Evolutionary conservation across 2,888 invertebrate genomes (phyloP).

Genomic region (Archips xylosteana): DNA sequence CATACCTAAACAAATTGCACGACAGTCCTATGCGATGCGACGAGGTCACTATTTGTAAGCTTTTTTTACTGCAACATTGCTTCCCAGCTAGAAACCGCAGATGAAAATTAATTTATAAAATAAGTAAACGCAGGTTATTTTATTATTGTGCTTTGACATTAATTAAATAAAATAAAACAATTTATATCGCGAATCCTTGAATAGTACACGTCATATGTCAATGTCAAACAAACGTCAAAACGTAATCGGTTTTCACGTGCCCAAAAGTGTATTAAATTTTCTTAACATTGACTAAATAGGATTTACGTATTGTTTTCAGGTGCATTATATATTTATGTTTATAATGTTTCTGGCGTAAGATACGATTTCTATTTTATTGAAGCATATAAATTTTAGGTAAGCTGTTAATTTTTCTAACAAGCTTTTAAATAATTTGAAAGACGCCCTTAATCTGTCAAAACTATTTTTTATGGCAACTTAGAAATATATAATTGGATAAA

Average conservation of each 20-base stretch:
- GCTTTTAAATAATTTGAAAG: not conserved
- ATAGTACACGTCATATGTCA: conserved; percentile 26
- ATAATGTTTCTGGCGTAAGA: too few species aligned
- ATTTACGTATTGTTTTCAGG: too few species aligned
- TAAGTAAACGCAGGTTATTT: conserved; percentile 1
- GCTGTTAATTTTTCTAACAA: too few species aligned
- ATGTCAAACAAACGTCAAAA: conserved; percentile 32
- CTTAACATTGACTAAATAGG: too few species aligned
- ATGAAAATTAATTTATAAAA: not conserved
- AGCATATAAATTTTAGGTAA: not conserved
- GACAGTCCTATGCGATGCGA: conserved; percentile 71
- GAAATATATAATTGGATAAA: not conserved
- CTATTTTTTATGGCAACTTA: conserved; percentile 13
- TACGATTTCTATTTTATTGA: not conserved
- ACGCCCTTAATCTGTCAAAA: conserved; percentile 8
- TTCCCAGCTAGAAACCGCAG: not conserved
- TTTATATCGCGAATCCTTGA: conserved; percentile 9
- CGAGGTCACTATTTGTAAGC: conserved; percentile 66
- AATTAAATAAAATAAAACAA: conserved; percentile 26
- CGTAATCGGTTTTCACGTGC: conserved; percentile 6
- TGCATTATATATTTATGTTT: not conserved
- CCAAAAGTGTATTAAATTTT: too few species aligned
- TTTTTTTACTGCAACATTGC: conserved; percentile 45
- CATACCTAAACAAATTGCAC: conserved; percentile 85
- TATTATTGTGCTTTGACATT: conserved; percentile 8